phyloP scores from a whole-genome alignment of 1,140 invertebrate genomes.

The Leguminivora glycinivorella region DNA sequence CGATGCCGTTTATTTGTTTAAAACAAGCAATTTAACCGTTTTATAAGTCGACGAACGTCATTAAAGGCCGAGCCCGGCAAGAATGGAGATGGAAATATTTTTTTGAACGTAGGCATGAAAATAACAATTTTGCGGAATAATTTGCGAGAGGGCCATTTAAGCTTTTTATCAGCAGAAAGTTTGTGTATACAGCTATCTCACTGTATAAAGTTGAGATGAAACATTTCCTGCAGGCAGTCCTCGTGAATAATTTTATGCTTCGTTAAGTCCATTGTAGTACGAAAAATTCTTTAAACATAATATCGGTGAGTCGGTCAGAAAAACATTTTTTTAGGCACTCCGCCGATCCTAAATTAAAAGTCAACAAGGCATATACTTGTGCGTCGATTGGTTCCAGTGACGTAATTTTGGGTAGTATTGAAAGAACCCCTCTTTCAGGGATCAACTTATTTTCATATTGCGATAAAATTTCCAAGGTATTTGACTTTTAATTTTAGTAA shows the following conservation, averaged over 20 bases:
- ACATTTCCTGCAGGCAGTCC: constrained; percentile 59
- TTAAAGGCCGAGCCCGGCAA: constrained; percentile 49
- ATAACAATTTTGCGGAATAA: constrained; percentile 72
- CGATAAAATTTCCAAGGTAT: neutral
- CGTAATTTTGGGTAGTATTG: constrained; percentile 28
- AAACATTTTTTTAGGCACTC: constrained; percentile 45
- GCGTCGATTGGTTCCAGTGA: constrained; percentile 22
- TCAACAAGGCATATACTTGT: constrained; percentile 41
- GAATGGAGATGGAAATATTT: constrained; percentile 58
- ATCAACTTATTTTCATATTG: constrained; percentile 35
- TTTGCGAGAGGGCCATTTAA: constrained; percentile 66
- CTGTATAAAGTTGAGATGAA: constrained; percentile 54
- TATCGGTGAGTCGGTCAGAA: constrained; percentile 40
- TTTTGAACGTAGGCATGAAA: constrained; percentile 54
- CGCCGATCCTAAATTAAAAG: constrained; percentile 48
- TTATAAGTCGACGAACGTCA: constrained; percentile 59
- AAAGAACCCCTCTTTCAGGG: constrained; percentile 42
- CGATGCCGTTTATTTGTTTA: constrained; percentile 66
- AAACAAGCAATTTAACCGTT: constrained; percentile 63
- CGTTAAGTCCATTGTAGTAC: constrained; percentile 61
- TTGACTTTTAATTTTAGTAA: constrained; percentile 26
- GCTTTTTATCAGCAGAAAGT: constrained; percentile 70
- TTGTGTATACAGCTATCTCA: constrained; percentile 71
- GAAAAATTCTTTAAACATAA: constrained; percentile 53
- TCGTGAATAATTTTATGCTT: constrained; percentile 71